Evolutionary conservation across 2,797 vertebrate species (phyloP).

Genomic region (Enoplosus armatus): DNA sequence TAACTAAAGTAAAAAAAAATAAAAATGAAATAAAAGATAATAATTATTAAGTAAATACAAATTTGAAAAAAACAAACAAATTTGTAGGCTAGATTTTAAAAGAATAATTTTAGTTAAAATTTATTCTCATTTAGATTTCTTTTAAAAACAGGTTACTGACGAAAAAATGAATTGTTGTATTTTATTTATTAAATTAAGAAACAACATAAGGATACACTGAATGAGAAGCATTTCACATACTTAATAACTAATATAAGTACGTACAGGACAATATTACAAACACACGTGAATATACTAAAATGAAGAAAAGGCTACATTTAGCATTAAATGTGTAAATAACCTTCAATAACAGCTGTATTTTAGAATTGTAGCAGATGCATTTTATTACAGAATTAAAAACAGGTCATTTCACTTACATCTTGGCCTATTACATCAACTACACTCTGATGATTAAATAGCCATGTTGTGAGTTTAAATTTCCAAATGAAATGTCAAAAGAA

Average conservation of each 20-base stretch:
- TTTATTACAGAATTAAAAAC: constrained; percentile 56
- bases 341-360: background rate
- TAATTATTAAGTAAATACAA: background rate
- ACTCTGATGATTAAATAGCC: constrained; percentile 26
- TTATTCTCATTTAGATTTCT: background rate
- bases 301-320: background rate
- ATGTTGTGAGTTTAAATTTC: constrained; percentile 41
- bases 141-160: background rate
- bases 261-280: background rate
- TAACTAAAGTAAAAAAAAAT: background rate
- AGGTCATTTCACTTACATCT: constrained; percentile 34
- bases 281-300: background rate
- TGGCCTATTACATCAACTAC: background rate
- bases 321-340: constrained; percentile 19
- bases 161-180: background rate
- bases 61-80: background rate
- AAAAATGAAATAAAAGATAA: background rate
- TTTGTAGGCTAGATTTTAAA: background rate
- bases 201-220: background rate
- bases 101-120: background rate
- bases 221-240: background rate
- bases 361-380: constrained; percentile 22
- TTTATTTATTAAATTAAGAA: constrained; percentile 1
- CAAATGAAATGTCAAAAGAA: constrained; percentile 50
- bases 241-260: background rate